Percentiles rank a stretch among this genome's conserved stretches.
Conservation (phyloP, 2,113 vertebrate genomes). For the Rissa tridactyla region DNA sequence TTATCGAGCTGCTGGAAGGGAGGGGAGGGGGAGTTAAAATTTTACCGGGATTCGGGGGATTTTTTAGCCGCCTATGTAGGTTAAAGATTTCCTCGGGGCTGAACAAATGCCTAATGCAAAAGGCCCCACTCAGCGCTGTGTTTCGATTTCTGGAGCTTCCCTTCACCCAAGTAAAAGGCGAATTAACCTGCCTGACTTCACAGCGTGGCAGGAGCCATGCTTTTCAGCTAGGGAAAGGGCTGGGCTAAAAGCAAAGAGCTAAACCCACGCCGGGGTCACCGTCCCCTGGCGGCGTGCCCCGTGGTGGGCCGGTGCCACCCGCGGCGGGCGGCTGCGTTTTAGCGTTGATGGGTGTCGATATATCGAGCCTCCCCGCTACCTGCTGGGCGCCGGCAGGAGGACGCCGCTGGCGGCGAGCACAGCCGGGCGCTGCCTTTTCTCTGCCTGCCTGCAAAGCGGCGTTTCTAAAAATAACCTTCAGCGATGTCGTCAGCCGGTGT, state of each 20-base stretch:
- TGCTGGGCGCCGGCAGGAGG: background rate
- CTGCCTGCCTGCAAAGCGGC: background rate
- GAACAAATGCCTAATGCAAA: background rate
- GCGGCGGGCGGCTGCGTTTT: background rate
- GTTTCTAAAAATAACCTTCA: constrained; percentile 34
- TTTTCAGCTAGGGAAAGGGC: background rate
- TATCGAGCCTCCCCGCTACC: background rate
- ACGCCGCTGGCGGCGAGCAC: background rate
- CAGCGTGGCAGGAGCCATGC: background rate
- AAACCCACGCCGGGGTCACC: rapidly evolving
- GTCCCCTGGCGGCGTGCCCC: rapidly evolving
- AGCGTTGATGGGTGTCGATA: background rate
- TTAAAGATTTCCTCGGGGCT: constrained; percentile 37
- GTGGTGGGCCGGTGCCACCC: rapidly evolving
- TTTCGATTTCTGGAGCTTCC: background rate
- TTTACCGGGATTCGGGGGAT: background rate
- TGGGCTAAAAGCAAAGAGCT: background rate
- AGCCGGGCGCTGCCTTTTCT: background rate
- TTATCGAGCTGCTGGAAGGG: background rate
- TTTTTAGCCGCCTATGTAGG: background rate
- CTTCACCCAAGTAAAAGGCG: background rate
- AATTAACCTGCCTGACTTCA: constrained; percentile 34
- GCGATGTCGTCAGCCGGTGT: background rate
- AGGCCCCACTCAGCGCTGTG: background rate
- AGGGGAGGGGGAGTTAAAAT: background rate